A percentile compares a stretch with the other conserved stretches of the same genome.
Evolutionary conservation across 1,140 invertebrate genomes (phyloP).

Genomic region (Camponotus vicinus): DNA sequence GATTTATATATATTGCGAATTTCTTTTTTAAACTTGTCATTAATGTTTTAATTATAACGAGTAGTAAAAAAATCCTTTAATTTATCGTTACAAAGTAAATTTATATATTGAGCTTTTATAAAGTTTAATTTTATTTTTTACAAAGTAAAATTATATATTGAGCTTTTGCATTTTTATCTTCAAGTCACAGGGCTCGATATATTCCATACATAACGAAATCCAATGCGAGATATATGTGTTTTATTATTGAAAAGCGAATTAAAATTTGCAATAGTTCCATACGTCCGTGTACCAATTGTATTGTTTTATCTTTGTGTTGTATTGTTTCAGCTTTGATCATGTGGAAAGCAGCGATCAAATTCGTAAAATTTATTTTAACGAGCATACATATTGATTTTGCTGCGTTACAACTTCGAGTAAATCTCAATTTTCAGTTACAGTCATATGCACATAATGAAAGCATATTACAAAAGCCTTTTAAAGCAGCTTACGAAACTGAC

Average conservation of each 20-base stretch:
- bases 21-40: background rate
- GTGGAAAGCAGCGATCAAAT: background rate
- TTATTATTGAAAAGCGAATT: background rate
- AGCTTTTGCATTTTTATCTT: background rate
- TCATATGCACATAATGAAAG: background rate
- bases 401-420: background rate
- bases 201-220: background rate
- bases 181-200: background rate
- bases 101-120: too few species aligned
- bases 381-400: background rate
- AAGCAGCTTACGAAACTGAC: background rate
- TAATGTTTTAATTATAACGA: background rate
- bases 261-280: background rate
- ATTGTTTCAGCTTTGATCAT: constrained; percentile 12
- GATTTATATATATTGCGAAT: background rate
- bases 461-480: background rate
- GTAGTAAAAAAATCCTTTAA: background rate
- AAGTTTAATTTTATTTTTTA: background rate
- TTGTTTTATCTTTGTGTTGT: background rate
- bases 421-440: constrained; percentile 30
- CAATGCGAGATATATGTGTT: background rate
- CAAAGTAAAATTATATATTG: background rate
- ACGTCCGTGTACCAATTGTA: background rate
- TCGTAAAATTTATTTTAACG: constrained; percentile 10
- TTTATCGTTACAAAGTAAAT: background rate